Conservation (phyloP, 2,797 vertebrate genomes). For the Neosalanx taihuensis region DNA sequence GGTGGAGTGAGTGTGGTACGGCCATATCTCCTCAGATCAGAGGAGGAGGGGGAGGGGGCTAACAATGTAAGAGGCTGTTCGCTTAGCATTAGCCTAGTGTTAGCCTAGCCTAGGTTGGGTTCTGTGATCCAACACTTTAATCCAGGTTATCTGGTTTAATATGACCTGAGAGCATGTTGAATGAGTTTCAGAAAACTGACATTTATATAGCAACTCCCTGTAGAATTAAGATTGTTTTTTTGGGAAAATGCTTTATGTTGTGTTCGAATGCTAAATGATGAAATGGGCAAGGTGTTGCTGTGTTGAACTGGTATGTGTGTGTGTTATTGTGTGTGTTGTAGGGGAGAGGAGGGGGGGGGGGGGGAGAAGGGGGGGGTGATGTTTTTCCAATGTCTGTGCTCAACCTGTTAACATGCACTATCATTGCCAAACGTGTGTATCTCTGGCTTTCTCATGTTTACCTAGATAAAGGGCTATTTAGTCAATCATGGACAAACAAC, state of each 20-base stretch:
- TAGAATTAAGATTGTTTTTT: neutral
- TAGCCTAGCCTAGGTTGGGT: neutral
- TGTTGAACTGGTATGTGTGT: constrained; percentile 20
- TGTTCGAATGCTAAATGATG: neutral
- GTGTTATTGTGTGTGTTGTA: constrained; percentile 34
- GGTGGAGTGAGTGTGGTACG: constrained; percentile 4
- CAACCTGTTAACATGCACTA: constrained; percentile 3
- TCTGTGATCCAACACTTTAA: neutral
- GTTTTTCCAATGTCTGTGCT: constrained; percentile 23
- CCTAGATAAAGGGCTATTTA: constrained; percentile 69
- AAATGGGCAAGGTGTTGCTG: neutral
- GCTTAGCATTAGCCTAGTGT: neutral
- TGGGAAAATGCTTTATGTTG: constrained; percentile 3
- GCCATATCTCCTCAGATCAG: neutral
- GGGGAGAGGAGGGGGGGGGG: constrained; percentile 7
- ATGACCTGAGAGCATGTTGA: constrained; percentile 32
- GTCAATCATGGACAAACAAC: constrained; percentile 37
- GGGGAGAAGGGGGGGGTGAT: constrained; percentile 17
- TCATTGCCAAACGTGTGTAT: constrained; percentile 49
- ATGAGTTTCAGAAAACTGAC: neutral
- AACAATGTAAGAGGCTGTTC: neutral
- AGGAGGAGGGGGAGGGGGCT: neutral
- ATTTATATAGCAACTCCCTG: neutral
- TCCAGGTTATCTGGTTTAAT: constrained; percentile 11
- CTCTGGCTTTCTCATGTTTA: constrained; percentile 59